phyloP scores from a whole-genome alignment of 2,888 invertebrate species.

The Ceraclea dissimilis region DNA sequence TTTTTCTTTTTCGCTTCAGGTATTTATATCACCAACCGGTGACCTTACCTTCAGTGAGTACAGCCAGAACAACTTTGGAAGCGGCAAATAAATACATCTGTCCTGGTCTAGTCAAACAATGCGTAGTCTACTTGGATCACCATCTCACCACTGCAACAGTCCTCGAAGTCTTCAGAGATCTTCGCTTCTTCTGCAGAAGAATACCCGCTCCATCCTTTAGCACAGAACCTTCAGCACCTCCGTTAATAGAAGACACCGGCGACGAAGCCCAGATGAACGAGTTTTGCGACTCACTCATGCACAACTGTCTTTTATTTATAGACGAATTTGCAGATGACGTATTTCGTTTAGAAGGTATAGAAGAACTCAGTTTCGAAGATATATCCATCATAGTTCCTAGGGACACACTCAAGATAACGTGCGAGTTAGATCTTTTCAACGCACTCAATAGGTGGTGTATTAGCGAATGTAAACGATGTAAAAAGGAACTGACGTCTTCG shows the following conservation, averaged over 20 bases:
- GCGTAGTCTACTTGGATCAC: constrained; percentile 57
- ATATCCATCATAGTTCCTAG: constrained; percentile 57
- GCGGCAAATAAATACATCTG: constrained; percentile 70
- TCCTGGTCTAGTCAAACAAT: constrained; percentile 58
- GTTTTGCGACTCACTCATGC: constrained; percentile 54
- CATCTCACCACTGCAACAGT: constrained; percentile 58
- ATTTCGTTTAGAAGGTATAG: constrained; percentile 48
- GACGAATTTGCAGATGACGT: constrained; percentile 50
- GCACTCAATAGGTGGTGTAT: constrained; percentile 53
- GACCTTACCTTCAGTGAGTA: constrained; percentile 53
- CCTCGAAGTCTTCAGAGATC: constrained; percentile 54
- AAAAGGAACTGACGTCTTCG: constrained; percentile 40
- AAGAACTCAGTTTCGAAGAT: constrained; percentile 57
- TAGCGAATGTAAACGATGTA: constrained; percentile 41
- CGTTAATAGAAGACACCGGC: constrained; percentile 37
- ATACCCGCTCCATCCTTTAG: constrained; percentile 43
- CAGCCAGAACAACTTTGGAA: constrained; percentile 62
- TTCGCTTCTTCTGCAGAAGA: constrained; percentile 44
- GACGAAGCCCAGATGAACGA: constrained; percentile 36
- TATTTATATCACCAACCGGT: constrained; percentile 58
- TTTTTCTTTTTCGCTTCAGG: constrained; percentile 29
- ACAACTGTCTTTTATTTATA: constrained; percentile 57
- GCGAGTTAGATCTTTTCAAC: constrained; percentile 54
- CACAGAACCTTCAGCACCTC: constrained; percentile 45
- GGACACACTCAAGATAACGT: constrained; percentile 58